phyloP scores from a whole-genome alignment of 2,888 invertebrate species.

The Leucozona laternaria region DNA sequence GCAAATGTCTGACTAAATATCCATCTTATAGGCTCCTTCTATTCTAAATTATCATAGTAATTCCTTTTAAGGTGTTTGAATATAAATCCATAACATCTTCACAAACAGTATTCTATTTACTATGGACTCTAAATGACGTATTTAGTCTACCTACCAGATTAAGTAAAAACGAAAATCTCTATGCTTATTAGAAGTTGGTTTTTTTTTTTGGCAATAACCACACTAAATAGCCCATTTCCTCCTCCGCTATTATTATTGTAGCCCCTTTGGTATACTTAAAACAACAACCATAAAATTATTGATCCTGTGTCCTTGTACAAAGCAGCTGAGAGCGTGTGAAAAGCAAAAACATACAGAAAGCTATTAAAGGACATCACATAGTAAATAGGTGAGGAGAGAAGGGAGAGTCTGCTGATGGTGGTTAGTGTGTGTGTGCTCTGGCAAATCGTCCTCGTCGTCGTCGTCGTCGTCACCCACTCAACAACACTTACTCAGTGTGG shows the following conservation, averaged over 20 bases:
- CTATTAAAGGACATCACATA: constrained; percentile 64
- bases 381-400: constrained; percentile 36
- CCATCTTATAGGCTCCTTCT: too few species aligned
- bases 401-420: background rate
- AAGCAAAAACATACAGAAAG: constrained; percentile 64
- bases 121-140: too few species aligned
- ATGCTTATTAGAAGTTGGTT: background rate
- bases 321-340: constrained; percentile 50
- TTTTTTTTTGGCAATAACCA: constrained; percentile 20
- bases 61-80: too few species aligned
- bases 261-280: constrained; percentile 20
- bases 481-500: constrained; percentile 54
- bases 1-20: too few species aligned
- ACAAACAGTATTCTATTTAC: too few species aligned
- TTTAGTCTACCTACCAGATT: background rate
- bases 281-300: constrained; percentile 53
- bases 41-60: too few species aligned
- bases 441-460: constrained; percentile 41
- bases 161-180: background rate
- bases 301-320: constrained; percentile 67
- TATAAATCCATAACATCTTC: too few species aligned
- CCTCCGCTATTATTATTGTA: constrained; percentile 7
- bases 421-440: constrained; percentile 51
- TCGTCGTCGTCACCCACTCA: constrained; percentile 45
- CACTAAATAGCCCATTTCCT: background rate